Evolutionary conservation across 2,113 vertebrate species (phyloP).

Genomic region (Lathamus discolor): DNA sequence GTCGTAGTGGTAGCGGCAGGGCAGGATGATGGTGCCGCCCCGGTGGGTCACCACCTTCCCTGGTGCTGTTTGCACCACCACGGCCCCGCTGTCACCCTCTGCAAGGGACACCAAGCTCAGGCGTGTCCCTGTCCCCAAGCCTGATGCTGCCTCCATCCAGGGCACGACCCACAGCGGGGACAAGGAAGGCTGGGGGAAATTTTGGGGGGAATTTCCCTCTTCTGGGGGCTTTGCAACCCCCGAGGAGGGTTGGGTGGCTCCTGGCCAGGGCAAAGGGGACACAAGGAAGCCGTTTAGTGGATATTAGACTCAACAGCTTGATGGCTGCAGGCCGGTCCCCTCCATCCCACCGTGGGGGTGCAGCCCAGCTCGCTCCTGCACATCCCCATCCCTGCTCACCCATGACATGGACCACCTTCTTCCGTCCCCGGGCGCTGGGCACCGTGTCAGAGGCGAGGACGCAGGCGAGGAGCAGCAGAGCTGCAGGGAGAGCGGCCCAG

Average conservation of each 20-base stretch:
- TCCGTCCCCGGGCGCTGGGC: slow-evolving; percentile 74
- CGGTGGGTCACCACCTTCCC: slow-evolving; percentile 93
- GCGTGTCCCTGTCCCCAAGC: background rate
- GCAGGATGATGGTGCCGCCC: slow-evolving; percentile 90
- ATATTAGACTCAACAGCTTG: rapidly evolving
- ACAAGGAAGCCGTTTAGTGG: rapidly evolving
- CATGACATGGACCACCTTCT: slow-evolving; percentile 90
- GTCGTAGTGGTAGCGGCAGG: slow-evolving; percentile 93
- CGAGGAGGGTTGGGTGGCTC: rapidly evolving
- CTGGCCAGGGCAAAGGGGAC: no score
- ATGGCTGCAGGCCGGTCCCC: background rate
- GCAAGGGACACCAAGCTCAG: background rate
- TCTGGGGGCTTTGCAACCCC: background rate
- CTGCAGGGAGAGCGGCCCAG: background rate
- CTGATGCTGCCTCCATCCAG: background rate
- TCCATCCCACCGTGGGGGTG: background rate
- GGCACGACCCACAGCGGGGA: background rate
- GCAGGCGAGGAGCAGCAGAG: slow-evolving; percentile 36
- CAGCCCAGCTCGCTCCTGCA: rapidly evolving
- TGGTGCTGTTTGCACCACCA: slow-evolving; percentile 92
- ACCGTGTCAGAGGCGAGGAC: background rate
- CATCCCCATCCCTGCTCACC: slow-evolving; percentile 71
- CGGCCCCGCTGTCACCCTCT: slow-evolving; percentile 90
- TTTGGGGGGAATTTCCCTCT: background rate
- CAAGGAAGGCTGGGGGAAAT: background rate